Percentiles rank a stretch among this genome's conserved stretches.
Evolutionary conservation across 2,888 invertebrate genomes (phyloP).

Genomic region (Sceliomorpha sp.): DNA sequence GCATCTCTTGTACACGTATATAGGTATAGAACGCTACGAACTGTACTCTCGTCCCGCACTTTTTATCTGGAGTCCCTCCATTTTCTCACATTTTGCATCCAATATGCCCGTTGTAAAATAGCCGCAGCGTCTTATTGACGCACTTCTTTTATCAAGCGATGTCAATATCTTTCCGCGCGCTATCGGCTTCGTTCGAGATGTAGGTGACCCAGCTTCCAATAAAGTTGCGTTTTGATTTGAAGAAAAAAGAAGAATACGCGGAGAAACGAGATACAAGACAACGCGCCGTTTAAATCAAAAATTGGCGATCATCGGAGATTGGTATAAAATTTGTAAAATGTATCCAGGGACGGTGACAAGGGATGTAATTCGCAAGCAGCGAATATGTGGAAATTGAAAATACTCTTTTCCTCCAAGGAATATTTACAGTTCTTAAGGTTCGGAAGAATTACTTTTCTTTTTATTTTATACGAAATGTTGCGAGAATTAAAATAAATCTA

Average conservation of each 20-base stretch:
- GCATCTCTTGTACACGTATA: background rate
- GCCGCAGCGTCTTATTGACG: constrained; percentile 20
- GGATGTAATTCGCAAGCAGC: too few relatives aligned
- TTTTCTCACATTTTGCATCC: constrained; percentile 18
- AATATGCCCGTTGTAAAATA: constrained; percentile 15
- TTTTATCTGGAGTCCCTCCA: constrained; percentile 14
- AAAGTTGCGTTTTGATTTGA: constrained; percentile 18
- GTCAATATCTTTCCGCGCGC: constrained; percentile 28
- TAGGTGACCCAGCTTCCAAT: constrained; percentile 49
- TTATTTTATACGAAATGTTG: too few relatives aligned
- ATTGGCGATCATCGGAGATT: too few relatives aligned
- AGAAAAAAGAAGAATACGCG: constrained; percentile 34
- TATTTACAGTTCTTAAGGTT: too few relatives aligned
- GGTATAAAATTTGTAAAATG: too few relatives aligned
- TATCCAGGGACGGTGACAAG: too few relatives aligned
- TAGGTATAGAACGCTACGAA: too few relatives aligned
- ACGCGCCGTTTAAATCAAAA: too few relatives aligned
- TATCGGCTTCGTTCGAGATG: constrained; percentile 31
- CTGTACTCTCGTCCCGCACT: background rate
- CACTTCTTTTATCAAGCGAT: constrained; percentile 39
- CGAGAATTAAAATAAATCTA: too few relatives aligned
- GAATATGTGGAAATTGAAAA: too few relatives aligned
- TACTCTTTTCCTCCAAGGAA: too few relatives aligned
- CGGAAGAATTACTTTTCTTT: too few relatives aligned
- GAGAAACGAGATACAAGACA: constrained; percentile 7